phyloP scores from a whole-genome alignment of 2,113 vertebrate species.

The Leucosticte australis region DNA sequence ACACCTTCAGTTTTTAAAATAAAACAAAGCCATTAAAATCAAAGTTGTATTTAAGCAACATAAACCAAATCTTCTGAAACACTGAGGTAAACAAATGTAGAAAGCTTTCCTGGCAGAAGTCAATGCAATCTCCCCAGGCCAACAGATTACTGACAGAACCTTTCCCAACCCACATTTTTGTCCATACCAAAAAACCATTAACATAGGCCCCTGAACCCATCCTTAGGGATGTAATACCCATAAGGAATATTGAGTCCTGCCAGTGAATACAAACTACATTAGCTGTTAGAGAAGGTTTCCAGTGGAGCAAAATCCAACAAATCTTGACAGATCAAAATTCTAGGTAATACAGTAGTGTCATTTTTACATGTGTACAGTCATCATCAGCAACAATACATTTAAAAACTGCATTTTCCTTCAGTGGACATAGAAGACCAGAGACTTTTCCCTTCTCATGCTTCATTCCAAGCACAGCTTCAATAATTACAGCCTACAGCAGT shows the following conservation, averaged over 20 bases:
- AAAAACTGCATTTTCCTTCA: neutral
- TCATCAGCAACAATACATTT: neutral
- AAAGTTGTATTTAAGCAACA: neutral
- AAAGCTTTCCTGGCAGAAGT: neutral
- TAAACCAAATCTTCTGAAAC: neutral
- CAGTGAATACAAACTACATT: neutral
- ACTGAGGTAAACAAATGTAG: neutral
- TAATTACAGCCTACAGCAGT: neutral
- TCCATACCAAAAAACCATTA: neutral
- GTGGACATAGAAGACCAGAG: rapidly evolving
- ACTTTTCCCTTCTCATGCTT: neutral
- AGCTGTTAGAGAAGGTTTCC: neutral
- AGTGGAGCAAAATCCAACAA: neutral
- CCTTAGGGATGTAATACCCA: neutral
- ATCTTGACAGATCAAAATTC: neutral
- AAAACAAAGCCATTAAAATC: neutral
- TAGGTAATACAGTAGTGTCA: rapidly evolving
- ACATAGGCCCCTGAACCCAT: rapidly evolving
- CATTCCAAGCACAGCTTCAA: neutral
- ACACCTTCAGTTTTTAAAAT: neutral
- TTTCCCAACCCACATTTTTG: neutral
- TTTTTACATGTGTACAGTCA: neutral
- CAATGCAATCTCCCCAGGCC: neutral
- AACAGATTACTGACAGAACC: neutral
- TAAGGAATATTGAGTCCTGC: neutral